These are phyloP conservation scores for Caerostris darwini DNA, from an alignment of 1,140 invertebrate genomes.

Conservation along the genomic window DNA sequence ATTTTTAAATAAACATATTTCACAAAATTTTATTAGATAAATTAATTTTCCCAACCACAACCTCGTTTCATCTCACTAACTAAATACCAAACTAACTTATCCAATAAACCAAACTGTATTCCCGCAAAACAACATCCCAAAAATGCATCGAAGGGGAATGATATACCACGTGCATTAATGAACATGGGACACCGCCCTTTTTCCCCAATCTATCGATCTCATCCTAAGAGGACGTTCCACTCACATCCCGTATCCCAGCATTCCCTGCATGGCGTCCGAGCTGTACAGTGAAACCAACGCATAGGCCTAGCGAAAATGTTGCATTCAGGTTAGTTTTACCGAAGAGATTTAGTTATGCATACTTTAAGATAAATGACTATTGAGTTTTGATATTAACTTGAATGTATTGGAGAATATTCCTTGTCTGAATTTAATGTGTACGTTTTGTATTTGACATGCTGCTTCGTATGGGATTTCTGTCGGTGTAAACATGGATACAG, in stretches of 20 bases:
- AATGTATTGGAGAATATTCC: neutral
- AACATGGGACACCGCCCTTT: constrained; percentile 26
- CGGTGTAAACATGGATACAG: constrained; percentile 63
- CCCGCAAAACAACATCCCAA: neutral
- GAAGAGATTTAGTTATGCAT: neutral
- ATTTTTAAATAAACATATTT: too few species aligned
- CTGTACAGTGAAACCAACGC: constrained; percentile 50
- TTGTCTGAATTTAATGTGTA: constrained; percentile 31
- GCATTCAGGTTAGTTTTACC: constrained; percentile 61
- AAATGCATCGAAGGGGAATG: neutral
- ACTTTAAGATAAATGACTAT: neutral
- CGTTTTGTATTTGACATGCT: constrained; percentile 52
- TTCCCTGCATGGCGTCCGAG: constrained; percentile 68
- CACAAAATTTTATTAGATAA: neutral
- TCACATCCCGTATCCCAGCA: constrained; percentile 59
- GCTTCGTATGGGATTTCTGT: constrained; percentile 24
- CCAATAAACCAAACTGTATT: neutral
- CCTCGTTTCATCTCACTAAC: neutral
- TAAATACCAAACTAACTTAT: neutral
- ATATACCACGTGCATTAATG: neutral
- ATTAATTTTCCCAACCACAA: neutral
- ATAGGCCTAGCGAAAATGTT: constrained; percentile 48
- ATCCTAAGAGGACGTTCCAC: neutral
- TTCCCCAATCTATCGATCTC: constrained; percentile 5
- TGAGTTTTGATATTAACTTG: neutral